These are phyloP conservation scores for Takifugu rubripes DNA, from an alignment of 2,797 vertebrate genomes.

Conservation along the genomic window DNA sequence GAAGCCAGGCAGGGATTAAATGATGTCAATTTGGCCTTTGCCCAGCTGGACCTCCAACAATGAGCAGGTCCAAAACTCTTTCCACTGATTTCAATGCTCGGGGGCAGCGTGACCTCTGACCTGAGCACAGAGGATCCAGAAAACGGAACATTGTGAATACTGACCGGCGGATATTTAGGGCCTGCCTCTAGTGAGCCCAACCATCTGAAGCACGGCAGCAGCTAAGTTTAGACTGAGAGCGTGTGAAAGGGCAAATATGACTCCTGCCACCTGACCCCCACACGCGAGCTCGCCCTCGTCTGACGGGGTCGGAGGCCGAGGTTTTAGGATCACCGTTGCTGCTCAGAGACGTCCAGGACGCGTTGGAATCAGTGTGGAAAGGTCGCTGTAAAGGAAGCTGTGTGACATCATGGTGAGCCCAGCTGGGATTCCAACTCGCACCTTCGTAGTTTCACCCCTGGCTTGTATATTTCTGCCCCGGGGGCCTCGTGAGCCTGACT, in stretches of 20 bases:
- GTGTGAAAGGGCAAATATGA: conserved; percentile 65
- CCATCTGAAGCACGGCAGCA: conserved; percentile 44
- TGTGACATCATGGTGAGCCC: too few species aligned
- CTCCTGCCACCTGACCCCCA: conserved; percentile 41
- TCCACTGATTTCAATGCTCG: neutral
- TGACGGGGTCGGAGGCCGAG: conserved; percentile 22
- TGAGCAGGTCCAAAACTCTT: conserved; percentile 3
- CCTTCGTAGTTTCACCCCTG: too few species aligned
- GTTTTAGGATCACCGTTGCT: conserved; percentile 4
- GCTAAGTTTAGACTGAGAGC: conserved; percentile 68
- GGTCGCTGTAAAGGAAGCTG: too few species aligned
- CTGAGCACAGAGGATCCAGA: conserved; percentile 16
- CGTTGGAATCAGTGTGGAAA: too few species aligned
- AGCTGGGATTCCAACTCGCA: too few species aligned
- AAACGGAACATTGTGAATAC: conserved; percentile 4
- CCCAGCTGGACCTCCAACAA: conserved; percentile 6
- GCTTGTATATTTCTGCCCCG: too few species aligned
- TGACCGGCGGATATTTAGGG: conserved; percentile 32
- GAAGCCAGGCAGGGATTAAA: conserved; percentile 31
- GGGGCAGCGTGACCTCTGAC: conserved; percentile 16
- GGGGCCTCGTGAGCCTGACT: too few species aligned
- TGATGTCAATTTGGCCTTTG: conserved; percentile 34
- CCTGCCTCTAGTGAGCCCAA: conserved; percentile 25
- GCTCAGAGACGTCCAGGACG: neutral
- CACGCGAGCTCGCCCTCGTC: conserved; percentile 25